phyloP scores from a whole-genome alignment of 2,888 invertebrate genomes.

The Bellardia bayeri region DNA sequence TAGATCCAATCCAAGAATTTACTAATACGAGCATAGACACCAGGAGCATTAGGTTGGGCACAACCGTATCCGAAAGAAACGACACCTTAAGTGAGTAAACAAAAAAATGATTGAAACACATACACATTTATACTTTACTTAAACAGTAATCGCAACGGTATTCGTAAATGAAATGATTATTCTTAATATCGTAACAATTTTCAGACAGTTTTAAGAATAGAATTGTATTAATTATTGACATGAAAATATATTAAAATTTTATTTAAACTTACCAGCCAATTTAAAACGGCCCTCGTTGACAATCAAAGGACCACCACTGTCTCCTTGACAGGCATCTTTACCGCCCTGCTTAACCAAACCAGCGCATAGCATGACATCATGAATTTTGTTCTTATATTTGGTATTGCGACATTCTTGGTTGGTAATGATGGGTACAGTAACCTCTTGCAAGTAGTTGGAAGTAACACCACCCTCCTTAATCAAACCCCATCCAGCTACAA shows the following conservation, averaged over 20 bases:
- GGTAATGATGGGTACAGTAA: conserved; percentile 81
- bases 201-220: too few species aligned
- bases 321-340: conserved; percentile 83
- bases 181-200: too few species aligned
- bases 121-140: not conserved
- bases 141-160: too few species aligned
- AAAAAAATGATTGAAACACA: not conserved
- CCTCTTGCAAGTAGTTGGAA: conserved; percentile 81
- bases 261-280: conserved; percentile 77
- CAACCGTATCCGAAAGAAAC: conserved; percentile 83
- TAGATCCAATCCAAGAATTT: conserved; percentile 82
- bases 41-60: conserved; percentile 82
- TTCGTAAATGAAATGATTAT: too few species aligned
- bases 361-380: conserved; percentile 83
- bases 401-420: conserved; percentile 81
- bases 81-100: conserved; percentile 75
- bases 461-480: conserved; percentile 80
- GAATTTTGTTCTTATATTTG: conserved; percentile 81
- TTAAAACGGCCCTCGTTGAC: conserved; percentile 80
- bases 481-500: conserved; percentile 83
- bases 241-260: not conserved
- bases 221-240: too few species aligned
- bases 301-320: conserved; percentile 83
- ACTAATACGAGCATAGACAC: conserved; percentile 82
- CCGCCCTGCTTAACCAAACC: conserved; percentile 81